Percentiles rank a stretch among this genome's conserved stretches.
Conservation (phyloP, 2,797 vertebrate species). For the Sebastes variabilis region DNA sequence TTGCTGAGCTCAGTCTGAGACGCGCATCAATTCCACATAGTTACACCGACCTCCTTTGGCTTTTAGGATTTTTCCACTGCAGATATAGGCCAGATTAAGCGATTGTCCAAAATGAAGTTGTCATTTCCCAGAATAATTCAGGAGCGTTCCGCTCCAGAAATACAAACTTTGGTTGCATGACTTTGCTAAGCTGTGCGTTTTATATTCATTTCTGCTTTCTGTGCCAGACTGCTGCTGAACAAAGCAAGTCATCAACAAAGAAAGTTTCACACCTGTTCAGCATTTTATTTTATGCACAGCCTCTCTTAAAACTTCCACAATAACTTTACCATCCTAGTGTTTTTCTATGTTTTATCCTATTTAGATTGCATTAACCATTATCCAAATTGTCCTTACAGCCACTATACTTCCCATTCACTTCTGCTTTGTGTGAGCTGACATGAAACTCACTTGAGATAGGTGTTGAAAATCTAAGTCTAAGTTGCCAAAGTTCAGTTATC, state of each 20-base stretch:
- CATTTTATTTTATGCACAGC: slow-evolving; percentile 18
- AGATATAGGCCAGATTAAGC: slow-evolving; percentile 19
- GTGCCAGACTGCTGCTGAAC: not conserved
- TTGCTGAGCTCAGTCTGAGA: slow-evolving; percentile 5
- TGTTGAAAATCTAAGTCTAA: not conserved
- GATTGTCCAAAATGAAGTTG: slow-evolving; percentile 15
- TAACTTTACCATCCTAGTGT: not conserved
- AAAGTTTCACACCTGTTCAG: slow-evolving; percentile 26
- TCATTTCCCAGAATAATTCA: slow-evolving; percentile 4
- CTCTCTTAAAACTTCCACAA: not conserved
- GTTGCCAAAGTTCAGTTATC: not conserved
- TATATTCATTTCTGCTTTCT: not conserved
- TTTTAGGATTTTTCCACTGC: not conserved
- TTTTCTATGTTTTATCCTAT: not conserved
- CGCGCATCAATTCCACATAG: not conserved
- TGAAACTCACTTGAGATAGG: not conserved
- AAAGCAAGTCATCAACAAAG: slow-evolving; percentile 20
- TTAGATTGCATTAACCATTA: not conserved
- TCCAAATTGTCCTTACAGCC: not conserved
- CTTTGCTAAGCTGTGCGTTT: slow-evolving; percentile 42
- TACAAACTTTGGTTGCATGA: slow-evolving; percentile 11
- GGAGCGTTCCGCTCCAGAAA: slow-evolving; percentile 10
- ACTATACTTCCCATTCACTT: not conserved
- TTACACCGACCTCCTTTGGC: not conserved
- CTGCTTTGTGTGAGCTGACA: not conserved